These are phyloP conservation scores for Pocillopora grandis DNA, from an alignment of 92 coral and sea anemone species.

Conservation along the genomic window DNA sequence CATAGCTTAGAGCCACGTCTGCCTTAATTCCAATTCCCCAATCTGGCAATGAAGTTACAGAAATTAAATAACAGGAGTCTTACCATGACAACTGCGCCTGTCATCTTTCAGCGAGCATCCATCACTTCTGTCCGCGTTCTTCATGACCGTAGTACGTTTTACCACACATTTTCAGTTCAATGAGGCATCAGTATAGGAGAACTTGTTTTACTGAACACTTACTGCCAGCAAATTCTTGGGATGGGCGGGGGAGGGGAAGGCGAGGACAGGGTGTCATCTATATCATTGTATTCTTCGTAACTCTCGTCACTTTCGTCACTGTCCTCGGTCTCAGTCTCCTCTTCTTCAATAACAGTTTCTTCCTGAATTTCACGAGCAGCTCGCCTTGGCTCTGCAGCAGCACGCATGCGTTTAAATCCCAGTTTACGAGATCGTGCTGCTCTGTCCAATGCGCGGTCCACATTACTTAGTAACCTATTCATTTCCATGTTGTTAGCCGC, in stretches of 20 bases:
- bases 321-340: not conserved
- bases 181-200: not conserved
- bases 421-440: constrained; percentile 20
- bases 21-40: constrained; percentile 11
- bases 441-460: constrained; percentile 36
- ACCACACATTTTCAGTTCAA: too few relatives aligned
- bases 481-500: constrained; percentile 47
- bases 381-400: constrained; percentile 28
- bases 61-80: not conserved
- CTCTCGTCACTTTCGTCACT: constrained; percentile 3
- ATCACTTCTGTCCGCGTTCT: too few relatives aligned
- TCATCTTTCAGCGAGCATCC: not conserved
- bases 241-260: constrained; percentile 15
- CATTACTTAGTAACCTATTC: constrained; percentile 30
- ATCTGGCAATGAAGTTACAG: constrained; percentile 26
- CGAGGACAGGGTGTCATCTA: too few relatives aligned
- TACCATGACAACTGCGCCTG: too few relatives aligned
- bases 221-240: constrained; percentile 45
- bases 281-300: constrained; percentile 4
- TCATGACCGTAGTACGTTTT: too few relatives aligned
- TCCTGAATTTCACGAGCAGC: not conserved
- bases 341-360: not conserved
- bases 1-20: too few relatives aligned
- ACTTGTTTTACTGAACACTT: not conserved
- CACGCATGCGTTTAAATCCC: constrained; percentile 21